Evolutionary conservation across 2,113 vertebrate species (phyloP).

Genomic region (Petromus typicus): DNA sequence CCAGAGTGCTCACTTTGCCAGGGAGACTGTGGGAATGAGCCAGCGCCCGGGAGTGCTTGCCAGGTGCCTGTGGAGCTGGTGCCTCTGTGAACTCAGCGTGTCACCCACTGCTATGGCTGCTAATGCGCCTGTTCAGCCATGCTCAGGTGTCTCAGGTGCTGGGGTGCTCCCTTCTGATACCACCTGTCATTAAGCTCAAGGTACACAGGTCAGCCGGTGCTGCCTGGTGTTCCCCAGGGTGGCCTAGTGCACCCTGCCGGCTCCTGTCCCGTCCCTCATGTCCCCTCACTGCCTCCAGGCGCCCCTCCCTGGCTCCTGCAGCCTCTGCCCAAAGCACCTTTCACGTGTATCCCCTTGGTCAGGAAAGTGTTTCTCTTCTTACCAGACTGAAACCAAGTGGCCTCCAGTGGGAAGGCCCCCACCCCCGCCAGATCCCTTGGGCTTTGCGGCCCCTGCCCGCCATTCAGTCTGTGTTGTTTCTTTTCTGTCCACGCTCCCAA

Average conservation of each 20-base stretch:
- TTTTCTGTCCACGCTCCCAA: not conserved
- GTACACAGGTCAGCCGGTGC: not conserved
- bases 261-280: not conserved
- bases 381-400: not conserved
- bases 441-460: not conserved
- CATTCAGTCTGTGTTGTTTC: not conserved
- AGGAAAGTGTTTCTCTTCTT: not conserved
- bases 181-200: not conserved
- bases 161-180: not conserved
- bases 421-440: not conserved
- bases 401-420: not conserved
- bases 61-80: not conserved
- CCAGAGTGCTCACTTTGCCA: rapidly evolving
- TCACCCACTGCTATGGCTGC: not conserved
- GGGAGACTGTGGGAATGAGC: not conserved
- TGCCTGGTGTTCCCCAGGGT: not conserved
- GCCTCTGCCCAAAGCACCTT: not conserved
- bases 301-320: rapidly evolving
- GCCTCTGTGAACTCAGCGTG: not conserved
- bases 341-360: not conserved
- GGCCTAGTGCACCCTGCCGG: not conserved
- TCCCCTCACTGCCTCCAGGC: rapidly evolving
- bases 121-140: not conserved
- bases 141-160: not conserved
- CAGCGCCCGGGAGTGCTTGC: no score